A percentile compares a stretch with the other conserved stretches of the same genome.
These are phyloP conservation scores for Ciconia maguari DNA, from an alignment of 2,113 vertebrate species.

Conservation along the genomic window DNA sequence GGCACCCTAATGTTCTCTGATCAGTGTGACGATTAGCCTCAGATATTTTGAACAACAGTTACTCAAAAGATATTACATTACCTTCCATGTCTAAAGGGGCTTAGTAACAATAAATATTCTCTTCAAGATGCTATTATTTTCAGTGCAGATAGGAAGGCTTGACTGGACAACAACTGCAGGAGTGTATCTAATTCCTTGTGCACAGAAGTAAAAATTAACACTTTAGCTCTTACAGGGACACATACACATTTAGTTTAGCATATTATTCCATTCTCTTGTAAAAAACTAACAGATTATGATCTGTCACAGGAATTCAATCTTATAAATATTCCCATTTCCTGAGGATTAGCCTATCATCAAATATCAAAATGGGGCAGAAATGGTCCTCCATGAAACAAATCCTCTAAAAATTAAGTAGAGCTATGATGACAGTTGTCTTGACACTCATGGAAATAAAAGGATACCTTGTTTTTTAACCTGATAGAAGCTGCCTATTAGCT, in stretches of 20 bases:
- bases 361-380: not conserved
- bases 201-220: not conserved
- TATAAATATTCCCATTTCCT: not conserved
- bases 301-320: not conserved
- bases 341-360: not conserved
- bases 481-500: not conserved
- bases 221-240: not conserved
- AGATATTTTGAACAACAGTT: constrained; percentile 9
- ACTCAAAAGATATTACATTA: not conserved
- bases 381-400: not conserved
- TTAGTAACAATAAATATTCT: constrained; percentile 16
- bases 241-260: not conserved
- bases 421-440: not conserved
- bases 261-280: not conserved
- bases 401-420: not conserved
- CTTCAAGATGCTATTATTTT: constrained; percentile 17
- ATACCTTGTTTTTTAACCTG: not conserved
- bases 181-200: not conserved
- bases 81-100: not conserved
- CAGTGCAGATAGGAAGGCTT: not conserved
- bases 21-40: not conserved
- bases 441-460: not conserved
- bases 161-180: not conserved
- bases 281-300: not conserved
- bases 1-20: not conserved